Conservation (phyloP, 2,113 vertebrate species). For the Mastomys coucha region DNA sequence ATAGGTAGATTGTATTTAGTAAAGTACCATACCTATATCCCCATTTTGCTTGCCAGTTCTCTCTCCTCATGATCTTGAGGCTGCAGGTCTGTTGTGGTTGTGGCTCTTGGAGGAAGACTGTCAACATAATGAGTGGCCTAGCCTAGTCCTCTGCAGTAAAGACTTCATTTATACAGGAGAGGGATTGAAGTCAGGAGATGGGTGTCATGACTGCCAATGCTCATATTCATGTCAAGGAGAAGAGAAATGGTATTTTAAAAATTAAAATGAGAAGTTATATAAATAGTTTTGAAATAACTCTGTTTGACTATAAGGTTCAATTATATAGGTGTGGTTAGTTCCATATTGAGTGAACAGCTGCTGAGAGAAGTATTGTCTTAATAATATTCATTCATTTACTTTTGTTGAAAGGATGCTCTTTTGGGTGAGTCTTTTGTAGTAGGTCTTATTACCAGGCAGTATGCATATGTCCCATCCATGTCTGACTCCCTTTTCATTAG, state of each 20-base stretch:
- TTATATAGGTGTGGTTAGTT: not conserved
- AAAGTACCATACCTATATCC: not conserved
- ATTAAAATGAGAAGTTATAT: not conserved
- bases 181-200: not conserved
- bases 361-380: not conserved
- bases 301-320: not conserved
- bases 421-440: not conserved
- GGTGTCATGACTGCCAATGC: not conserved
- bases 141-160: not conserved
- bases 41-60: not conserved
- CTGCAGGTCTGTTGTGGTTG: too few species aligned
- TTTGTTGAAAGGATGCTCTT: not conserved
- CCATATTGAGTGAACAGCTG: not conserved
- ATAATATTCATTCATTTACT: too few species aligned
- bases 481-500: not conserved
- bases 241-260: not conserved
- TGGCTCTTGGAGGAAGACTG: not conserved
- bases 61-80: not conserved
- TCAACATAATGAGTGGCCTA: not conserved
- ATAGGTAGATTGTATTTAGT: not conserved
- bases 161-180: not conserved
- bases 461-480: not conserved
- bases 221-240: not conserved
- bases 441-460: not conserved
- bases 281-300: not conserved